A percentile compares a stretch with the other conserved stretches of the same genome.
Conservation (phyloP, 2,797 vertebrate species). For the Borostomias antarcticus region DNA sequence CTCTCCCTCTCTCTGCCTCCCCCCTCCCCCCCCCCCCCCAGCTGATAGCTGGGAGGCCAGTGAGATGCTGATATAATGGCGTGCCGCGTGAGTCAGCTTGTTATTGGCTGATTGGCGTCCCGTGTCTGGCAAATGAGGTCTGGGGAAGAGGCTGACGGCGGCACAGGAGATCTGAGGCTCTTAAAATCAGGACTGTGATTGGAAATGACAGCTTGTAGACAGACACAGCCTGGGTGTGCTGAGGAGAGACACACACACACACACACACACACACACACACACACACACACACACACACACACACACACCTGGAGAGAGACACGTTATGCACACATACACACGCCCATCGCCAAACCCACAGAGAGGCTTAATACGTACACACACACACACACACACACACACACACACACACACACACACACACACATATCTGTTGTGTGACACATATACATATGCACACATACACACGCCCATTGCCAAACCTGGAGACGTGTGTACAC, state of each 20-base stretch:
- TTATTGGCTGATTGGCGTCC: conserved; percentile 59
- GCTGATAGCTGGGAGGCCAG: conserved; percentile 11
- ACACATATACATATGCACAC: conserved; percentile 15
- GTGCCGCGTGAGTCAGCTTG: conserved; percentile 41
- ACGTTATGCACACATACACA: conserved; percentile 21
- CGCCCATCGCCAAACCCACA: conserved; percentile 37
- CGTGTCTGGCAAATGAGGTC: conserved; percentile 58
- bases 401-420: conserved; percentile 9
- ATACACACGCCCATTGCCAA: conserved; percentile 31
- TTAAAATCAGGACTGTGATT: conserved; percentile 62
- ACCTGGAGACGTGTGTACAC: too few species aligned
- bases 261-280: background rate
- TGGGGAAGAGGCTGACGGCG: conserved; percentile 37
- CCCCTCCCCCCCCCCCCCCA: background rate
- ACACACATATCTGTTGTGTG: too few species aligned
- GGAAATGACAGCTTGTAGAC: conserved; percentile 59
- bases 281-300: conserved; percentile 13
- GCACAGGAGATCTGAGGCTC: conserved; percentile 51
- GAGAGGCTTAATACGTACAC: too few species aligned
- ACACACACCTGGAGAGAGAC: too few species aligned
- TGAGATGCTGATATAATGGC: conserved; percentile 28
- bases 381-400: background rate
- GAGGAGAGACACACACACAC: background rate
- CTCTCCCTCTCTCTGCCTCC: conserved; percentile 10
- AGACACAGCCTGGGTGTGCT: conserved; percentile 40